Conservation (phyloP, 2,113 vertebrate genomes). For the Symphodus melops region DNA sequence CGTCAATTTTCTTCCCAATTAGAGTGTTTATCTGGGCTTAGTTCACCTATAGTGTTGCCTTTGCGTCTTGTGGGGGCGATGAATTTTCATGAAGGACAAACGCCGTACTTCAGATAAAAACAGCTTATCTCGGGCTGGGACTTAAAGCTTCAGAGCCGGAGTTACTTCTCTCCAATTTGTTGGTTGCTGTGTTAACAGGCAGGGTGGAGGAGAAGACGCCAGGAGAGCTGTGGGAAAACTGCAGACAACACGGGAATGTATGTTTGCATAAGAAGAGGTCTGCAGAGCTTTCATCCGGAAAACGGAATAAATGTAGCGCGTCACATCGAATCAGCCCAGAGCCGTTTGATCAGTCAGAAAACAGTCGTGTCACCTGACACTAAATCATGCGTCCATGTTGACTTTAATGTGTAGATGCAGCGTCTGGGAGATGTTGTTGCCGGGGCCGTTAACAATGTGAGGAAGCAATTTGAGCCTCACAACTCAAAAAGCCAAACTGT, state of each 20-base stretch:
- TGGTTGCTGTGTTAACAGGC: conserved; percentile 72
- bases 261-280: conserved; percentile 63
- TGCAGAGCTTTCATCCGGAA: conserved; percentile 71
- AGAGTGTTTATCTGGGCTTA: conserved; percentile 81
- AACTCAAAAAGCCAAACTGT: conserved; percentile 36
- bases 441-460: conserved; percentile 18
- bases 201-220: conserved; percentile 5
- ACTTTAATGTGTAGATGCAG: conserved; percentile 27
- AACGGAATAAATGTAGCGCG: conserved; percentile 62
- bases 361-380: conserved; percentile 13
- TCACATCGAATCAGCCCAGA: conserved; percentile 36
- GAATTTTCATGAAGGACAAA: conserved; percentile 83
- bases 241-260: conserved; percentile 42
- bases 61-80: conserved; percentile 72
- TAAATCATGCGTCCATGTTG: conserved; percentile 13
- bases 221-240: conserved; percentile 22
- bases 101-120: conserved; percentile 75
- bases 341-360: conserved; percentile 52
- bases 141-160: conserved; percentile 75
- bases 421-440: conserved; percentile 6
- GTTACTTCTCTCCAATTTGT: conserved; percentile 76
- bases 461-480: conserved; percentile 35
- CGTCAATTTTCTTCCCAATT: conserved; percentile 82
- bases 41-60: conserved; percentile 79
- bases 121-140: conserved; percentile 72